Base-by-base conservation (phyloP, 2,888 invertebrate species). In the Xylota sylvarum region DNA sequence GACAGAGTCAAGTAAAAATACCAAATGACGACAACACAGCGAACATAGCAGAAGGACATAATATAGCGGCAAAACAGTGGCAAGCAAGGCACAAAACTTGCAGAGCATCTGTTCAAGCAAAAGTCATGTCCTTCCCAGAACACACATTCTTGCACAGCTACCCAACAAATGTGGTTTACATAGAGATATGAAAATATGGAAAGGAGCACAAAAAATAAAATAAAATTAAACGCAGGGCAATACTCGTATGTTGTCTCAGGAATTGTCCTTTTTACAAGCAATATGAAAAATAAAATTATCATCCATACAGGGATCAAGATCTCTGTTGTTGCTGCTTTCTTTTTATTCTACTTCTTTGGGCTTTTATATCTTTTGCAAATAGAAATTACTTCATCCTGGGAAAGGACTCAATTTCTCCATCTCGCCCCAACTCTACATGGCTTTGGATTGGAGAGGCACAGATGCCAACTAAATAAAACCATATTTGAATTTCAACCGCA, bases 401-500 rank as follows among this genome's bases (percentile, higher is more conserved):
- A 60, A 64, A 76, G 74, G 67, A 74, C 81, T 76, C 23, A 37
- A 58, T 73, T 73, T 37, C 67, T 55, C 4, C 19, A 23, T 50
- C n/a, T 19, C 3, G 23, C 30, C 12, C 9, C 56, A 40, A 3
- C 2, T 17, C 55, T 46, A 7, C 12, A 52, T 30, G 48, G 50
- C 37, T 50, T 12, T 23, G 50, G 58, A 17, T 52, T 40, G 40
- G 37, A 55, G 48, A 14, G 40, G 55, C 69, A 76, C 76, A 81
- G 81, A 82, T 82, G 76, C 81, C 81, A 62, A 55, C 67, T 58
- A 52, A 50, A 81, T 69, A 62, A 67, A 55, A 74, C 23, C 60
- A 64, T 81, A 82, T 82, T 82, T 69, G 81, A 82, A 76, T 82
- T 76, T 76, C 56, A 76, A 82, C 76, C 81, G 81, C 81, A 82